Base-by-base conservation (phyloP, 2,888 invertebrate genomes). In the Gonocerus acuteangulatus region DNA sequence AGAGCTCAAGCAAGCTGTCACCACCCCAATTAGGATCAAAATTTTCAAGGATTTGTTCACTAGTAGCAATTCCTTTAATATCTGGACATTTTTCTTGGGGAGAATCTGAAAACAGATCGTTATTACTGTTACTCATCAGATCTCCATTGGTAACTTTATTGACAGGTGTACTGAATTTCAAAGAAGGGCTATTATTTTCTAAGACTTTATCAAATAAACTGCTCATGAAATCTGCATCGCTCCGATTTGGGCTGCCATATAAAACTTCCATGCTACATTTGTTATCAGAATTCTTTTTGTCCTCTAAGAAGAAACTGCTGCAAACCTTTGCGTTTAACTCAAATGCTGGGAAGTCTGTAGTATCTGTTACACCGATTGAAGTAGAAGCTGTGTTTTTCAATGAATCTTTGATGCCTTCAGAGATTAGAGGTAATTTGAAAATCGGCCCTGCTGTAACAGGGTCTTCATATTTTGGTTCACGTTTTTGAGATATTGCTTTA, bases 11-110 rank as follows among this genome's bases (percentile, higher is more conserved):
- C 27, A 69, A 52, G 62, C 68, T 68, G 34, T 68, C 69, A 9
- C 69, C 69, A 15, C 69, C 69, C 48, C 62, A 54, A 65, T 69
- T 69, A 6, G 66, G 64, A 62, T 69, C 69, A 22, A 69, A 63
- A 15, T 66, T 62, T 57, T 66, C 63, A 9, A 60, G 32, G 9
- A 32, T 49, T 36, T 58, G 61, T n/a, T n/a, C n/a, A 19, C 48
- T 59, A 9, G 57, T 49, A 52, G 47, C 9, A 32, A 59, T 42
- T 19, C 32, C 27, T 21, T 36, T 48, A 15, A 39, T 60, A 60
- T 48, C 22, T 16, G 48, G 34, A 1, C 32, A 19, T 16, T 32
- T 18, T 15, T n/a, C 16, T 34, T 44, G 23, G 1, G 62, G 51
- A 18, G 65, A 65, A 54, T 69, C 68, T 49, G 65, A 65, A 51